phyloP scores from a whole-genome alignment of 2,888 invertebrate genomes.

The Drosophila atripex region DNA sequence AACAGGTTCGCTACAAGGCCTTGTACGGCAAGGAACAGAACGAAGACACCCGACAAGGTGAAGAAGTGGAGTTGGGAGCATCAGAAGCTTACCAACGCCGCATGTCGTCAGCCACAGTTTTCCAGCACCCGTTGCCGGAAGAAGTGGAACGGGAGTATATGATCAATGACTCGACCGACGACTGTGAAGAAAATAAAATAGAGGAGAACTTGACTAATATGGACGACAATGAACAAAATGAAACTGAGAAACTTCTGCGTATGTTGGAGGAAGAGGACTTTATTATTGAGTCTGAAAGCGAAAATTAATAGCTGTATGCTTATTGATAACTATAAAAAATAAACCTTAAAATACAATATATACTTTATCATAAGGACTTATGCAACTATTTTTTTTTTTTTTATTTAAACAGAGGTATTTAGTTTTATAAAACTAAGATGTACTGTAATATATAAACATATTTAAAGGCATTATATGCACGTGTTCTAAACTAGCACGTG shows the following conservation, averaged over 20 bases:
- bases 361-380: too few species aligned
- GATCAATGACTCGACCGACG: neutral
- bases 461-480: too few species aligned
- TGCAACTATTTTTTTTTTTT: too few species aligned
- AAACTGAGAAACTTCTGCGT: neutral
- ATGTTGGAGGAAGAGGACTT: neutral
- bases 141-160: constrained; percentile 51
- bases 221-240: neutral
- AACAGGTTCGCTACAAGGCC: constrained; percentile 50
- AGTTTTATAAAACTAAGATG: too few species aligned
- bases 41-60: neutral
- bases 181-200: neutral
- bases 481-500: too few species aligned
- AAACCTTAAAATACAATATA: too few species aligned
- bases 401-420: too few species aligned
- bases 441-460: too few species aligned
- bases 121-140: constrained; percentile 53
- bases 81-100: constrained; percentile 51
- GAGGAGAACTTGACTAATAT: neutral
- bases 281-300: neutral
- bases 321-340: too few species aligned
- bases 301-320: neutral
- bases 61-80: constrained; percentile 9
- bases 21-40: constrained; percentile 49
- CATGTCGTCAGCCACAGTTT: constrained; percentile 70